A percentile compares a stretch with the other conserved stretches of the same genome.
Evolutionary conservation across 2,797 vertebrate species (phyloP).

Genomic region (Sorex maritimensis): DNA sequence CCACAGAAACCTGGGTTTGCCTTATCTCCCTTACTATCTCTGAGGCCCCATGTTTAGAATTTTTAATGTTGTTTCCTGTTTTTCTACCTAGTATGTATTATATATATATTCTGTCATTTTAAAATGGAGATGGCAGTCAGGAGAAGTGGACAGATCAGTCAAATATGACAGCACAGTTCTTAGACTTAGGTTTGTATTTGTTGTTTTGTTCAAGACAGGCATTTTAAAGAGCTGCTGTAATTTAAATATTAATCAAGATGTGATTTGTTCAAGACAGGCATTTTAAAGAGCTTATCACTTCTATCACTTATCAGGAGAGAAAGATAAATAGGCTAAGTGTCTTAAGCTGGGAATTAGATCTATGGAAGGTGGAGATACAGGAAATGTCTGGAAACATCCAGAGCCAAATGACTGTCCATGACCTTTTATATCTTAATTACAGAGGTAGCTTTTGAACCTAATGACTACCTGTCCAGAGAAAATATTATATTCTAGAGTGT

Average conservation of each 20-base stretch:
- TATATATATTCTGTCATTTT: neutral
- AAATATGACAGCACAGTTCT: neutral
- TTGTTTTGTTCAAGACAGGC: too few species aligned
- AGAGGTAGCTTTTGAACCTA: neutral
- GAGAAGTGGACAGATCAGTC: neutral
- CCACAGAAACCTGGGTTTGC: too few species aligned
- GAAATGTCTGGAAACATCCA: neutral
- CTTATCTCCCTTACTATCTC: too few species aligned
- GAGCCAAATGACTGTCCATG: neutral
- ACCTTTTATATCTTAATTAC: neutral
- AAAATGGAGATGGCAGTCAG: too few species aligned
- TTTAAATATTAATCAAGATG: too few species aligned
- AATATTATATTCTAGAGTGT: neutral
- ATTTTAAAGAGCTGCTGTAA: too few species aligned
- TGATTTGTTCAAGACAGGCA: too few species aligned
- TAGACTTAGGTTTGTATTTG: too few species aligned
- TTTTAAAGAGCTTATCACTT: neutral
- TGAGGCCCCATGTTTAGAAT: too few species aligned
- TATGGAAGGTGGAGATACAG: neutral
- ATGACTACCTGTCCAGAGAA: neutral
- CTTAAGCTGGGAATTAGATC: neutral
- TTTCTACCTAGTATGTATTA: neutral
- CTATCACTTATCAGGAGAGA: neutral
- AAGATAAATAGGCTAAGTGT: neutral
- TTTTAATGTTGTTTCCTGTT: too few species aligned